phyloP scores from a whole-genome alignment of 1,140 invertebrate species.

The Coenobita brevimanus region DNA sequence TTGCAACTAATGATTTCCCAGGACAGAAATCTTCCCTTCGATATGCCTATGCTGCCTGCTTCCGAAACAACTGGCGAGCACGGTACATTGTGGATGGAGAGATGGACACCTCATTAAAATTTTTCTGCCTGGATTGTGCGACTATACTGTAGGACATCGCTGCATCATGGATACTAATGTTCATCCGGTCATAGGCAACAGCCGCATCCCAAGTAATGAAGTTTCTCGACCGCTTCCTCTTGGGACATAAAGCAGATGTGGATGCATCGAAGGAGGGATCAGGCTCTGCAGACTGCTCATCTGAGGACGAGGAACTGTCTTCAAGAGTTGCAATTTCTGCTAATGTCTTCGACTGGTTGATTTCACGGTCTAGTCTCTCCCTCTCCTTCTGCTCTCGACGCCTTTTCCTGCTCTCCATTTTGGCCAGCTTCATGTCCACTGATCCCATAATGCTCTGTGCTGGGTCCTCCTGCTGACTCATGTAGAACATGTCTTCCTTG shows the following conservation, averaged over 20 bases:
- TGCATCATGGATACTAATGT: no score
- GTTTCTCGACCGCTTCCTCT: background rate
- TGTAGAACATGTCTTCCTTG: background rate
- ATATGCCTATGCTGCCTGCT: no score
- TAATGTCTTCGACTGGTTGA: background rate
- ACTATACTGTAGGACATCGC: no score
- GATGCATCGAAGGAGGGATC: no score
- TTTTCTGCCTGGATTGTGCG: background rate
- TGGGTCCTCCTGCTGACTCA: no score
- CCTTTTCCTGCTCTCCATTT: no score
- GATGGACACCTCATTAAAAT: background rate
- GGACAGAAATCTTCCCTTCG: background rate
- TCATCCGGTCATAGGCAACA: no score
- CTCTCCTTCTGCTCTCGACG: background rate
- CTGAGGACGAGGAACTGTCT: no score
- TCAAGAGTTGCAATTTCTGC: slow-evolving; percentile 1
- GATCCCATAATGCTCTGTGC: no score
- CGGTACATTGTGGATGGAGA: background rate
- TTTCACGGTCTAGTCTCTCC: background rate
- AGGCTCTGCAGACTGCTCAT: background rate
- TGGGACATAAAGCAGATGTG: no score
- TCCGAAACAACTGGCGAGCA: background rate
- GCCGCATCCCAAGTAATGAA: no score
- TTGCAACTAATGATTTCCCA: background rate
- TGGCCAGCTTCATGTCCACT: no score